Conservation (phyloP, 2,888 invertebrate species). For the Molanna angustata region DNA sequence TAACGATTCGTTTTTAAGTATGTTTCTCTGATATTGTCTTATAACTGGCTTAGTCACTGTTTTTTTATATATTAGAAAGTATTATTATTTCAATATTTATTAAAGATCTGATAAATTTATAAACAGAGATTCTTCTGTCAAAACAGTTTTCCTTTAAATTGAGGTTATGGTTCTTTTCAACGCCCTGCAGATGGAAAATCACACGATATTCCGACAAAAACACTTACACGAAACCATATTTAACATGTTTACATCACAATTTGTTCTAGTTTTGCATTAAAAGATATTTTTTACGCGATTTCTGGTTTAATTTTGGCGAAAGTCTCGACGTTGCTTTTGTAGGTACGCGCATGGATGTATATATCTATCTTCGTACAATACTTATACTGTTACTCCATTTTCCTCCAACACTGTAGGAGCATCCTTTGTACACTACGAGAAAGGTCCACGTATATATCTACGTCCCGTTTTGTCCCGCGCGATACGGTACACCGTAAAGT, state of each 20-base stretch:
- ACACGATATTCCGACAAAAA: neutral
- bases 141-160: constrained; percentile 7
- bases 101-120: neutral
- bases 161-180: constrained; percentile 14
- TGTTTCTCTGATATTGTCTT: no score
- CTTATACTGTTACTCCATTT: constrained; percentile 10
- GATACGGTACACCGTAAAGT: no score
- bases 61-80: no score
- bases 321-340: constrained; percentile 16
- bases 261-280: neutral
- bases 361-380: constrained; percentile 16
- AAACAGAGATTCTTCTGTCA: constrained; percentile 9
- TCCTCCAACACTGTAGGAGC: no score
- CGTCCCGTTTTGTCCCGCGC: no score
- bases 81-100: no score
- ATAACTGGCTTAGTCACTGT: no score
- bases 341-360: constrained; percentile 20
- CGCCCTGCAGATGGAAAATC: neutral
- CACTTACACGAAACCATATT: constrained; percentile 5
- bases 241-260: neutral
- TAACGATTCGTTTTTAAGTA: no score
- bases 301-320: neutral
- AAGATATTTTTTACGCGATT: neutral
- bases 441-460: no score
- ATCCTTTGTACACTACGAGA: no score